A percentile compares a stretch with the other conserved stretches of the same genome.
phyloP scores from a whole-genome alignment of 2,113 vertebrate species.

The Ceratotherium simum region DNA sequence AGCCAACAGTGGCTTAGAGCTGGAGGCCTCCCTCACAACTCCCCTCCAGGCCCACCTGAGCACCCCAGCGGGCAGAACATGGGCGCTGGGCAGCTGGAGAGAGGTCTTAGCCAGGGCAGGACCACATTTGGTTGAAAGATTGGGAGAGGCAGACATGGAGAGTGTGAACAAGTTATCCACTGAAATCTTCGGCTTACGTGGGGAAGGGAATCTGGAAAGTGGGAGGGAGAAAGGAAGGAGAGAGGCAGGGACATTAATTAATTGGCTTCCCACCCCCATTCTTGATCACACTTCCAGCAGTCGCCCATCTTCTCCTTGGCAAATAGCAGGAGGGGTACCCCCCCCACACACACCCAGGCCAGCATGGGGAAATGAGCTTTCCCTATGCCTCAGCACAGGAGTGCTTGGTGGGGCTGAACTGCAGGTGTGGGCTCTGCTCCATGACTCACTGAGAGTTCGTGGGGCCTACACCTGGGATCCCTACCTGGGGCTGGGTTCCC shows the following conservation, averaged over 20 bases:
- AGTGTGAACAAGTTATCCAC: neutral
- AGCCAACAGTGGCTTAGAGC: neutral
- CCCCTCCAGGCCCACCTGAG: neutral
- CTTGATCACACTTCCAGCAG: neutral
- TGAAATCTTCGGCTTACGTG: neutral
- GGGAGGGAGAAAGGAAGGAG: neutral
- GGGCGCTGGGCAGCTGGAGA: neutral
- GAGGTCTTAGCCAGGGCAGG: neutral
- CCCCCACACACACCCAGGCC: neutral
- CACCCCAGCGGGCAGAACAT: neutral
- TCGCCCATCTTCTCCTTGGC: neutral
- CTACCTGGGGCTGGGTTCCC: neutral
- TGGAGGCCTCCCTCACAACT: neutral
- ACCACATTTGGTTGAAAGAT: neutral
- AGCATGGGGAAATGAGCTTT: neutral
- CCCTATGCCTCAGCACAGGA: neutral
- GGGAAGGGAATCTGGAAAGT: neutral
- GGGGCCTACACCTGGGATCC: conserved; percentile 10
- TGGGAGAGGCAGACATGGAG: neutral
- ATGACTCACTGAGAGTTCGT: conserved; percentile 69
- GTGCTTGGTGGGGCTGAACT: conserved; percentile 34
- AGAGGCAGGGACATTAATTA: neutral
- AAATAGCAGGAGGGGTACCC: neutral
- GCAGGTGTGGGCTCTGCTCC: conserved; percentile 55
- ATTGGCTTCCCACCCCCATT: neutral